phyloP scores from a whole-genome alignment of 35 echinoderm and acorn worm species.

The Amphiura filiformis region DNA sequence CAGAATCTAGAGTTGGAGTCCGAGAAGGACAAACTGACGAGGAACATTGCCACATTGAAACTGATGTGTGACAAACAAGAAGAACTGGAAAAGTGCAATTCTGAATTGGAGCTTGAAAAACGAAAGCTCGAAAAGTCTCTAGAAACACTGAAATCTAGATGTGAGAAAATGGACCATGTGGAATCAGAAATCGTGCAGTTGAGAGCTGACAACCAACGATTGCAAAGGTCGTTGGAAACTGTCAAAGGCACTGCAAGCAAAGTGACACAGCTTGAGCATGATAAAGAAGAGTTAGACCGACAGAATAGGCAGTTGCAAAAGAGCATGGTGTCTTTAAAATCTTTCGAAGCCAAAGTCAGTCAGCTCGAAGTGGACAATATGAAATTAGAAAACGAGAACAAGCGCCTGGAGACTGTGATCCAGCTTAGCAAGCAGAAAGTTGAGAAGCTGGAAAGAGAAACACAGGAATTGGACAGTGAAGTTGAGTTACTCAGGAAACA shows the following conservation, averaged over 20 bases:
- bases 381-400: conserved; percentile 80
- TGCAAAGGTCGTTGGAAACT: conserved; percentile 76
- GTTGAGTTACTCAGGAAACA: conserved; percentile 76
- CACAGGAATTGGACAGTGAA: conserved; percentile 82
- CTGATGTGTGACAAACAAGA: conserved; percentile 92
- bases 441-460: conserved; percentile 80
- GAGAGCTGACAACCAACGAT: conserved; percentile 62
- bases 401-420: conserved; percentile 58
- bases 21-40: conserved; percentile 79
- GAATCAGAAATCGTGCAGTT: conserved; percentile 80
- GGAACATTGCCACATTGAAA: conserved; percentile 74
- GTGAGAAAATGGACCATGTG: conserved; percentile 67
- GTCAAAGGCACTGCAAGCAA: conserved; percentile 64
- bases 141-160: conserved; percentile 55
- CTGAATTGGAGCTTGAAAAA: conserved; percentile 85
- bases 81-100: conserved; percentile 75
- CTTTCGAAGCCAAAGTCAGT: conserved; percentile 65
- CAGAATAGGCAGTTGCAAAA: conserved; percentile 91
- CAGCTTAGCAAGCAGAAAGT: conserved; percentile 64
- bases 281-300: conserved; percentile 90
- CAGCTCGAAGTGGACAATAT: conserved; percentile 96
- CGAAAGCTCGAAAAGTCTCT: conserved; percentile 63
- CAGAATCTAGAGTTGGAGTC: conserved; percentile 67
- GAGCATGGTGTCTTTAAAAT: conserved; percentile 65
- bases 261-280: conserved; percentile 74